Evolutionary conservation across 2,113 vertebrate species (phyloP), one percentile per base, ranked within the genome.

Genomic region (Eurystomus gularis): DNA sequence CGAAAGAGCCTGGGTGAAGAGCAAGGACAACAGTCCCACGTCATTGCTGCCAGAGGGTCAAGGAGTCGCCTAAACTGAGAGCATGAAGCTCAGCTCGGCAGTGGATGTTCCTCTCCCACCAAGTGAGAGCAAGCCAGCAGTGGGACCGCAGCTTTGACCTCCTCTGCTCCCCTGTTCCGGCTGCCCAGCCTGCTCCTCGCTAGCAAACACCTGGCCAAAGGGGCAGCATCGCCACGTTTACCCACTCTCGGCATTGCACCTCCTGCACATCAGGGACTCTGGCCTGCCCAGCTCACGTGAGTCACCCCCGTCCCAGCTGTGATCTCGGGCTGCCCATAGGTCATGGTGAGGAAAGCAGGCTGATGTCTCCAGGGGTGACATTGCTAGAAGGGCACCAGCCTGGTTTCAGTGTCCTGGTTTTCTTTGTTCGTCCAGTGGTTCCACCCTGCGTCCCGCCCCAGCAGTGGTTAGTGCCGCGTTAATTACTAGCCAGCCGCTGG

Each of bases 321-420:
- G 13, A 16, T n/a, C 49, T 61, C 10, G 1, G 49, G 10, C 51
- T 68, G 58, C 31, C 76, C 4, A 0, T 1, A 17, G 82, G 20
- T 82, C 23, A 68, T 4, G 1, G 6, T 25, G 64, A 55, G 86
- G 89, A 86, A 77, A 84, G 49, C 24, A 3, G 54, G 72, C 49
- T 40, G n/a, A 65, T 37, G 13, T 8, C 90, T 55, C 46, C n/a
- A 51, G 33, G 46, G 64, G 37, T 86, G 83, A 37, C 58, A 44
- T 66, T 90, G 88, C 88, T 95, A 70, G 82, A 94, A 94, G 79
- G 85, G 26, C 40, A 12, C 39, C 25, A 81, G 60, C 51, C 68
- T 78, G 93, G 96, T 96, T 96, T 96, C 96, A 95, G 93, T 96
- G 94, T 85, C 95, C 96, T 96, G 95, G 76, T 94, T 95, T 93